Conservation (phyloP, 2,888 invertebrate species). For the Apamea monoglypha region DNA sequence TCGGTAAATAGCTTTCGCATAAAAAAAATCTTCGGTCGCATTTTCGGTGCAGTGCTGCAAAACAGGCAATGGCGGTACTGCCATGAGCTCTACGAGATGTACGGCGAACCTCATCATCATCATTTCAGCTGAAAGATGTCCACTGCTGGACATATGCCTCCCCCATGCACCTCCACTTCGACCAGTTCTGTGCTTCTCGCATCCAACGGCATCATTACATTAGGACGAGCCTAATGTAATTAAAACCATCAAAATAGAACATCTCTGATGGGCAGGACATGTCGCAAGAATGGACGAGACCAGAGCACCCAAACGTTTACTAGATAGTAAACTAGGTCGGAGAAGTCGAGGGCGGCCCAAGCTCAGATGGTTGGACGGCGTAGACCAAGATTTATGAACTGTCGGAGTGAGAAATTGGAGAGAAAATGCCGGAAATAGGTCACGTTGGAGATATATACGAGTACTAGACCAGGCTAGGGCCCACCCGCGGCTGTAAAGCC, state of each 20-base stretch:
- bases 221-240: no score
- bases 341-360: neutral
- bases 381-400: no score
- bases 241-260: no score
- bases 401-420: neutral
- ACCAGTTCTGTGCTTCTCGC: no score
- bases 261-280: neutral
- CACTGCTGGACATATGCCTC: no score
- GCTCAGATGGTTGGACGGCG: neutral
- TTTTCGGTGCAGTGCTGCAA: neutral
- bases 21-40: neutral
- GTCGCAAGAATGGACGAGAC: neutral
- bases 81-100: neutral
- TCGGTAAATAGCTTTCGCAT: neutral
- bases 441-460: neutral
- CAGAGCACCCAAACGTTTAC: neutral
- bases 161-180: no score
- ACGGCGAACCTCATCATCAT: neutral
- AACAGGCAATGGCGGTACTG: neutral
- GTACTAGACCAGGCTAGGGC: neutral
- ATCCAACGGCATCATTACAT: no score
- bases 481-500: neutral
- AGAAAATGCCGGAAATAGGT: neutral
- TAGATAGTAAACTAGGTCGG: neutral
- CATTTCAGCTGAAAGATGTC: no score